Base-by-base conservation (phyloP, 2,888 invertebrate species). In the Drosophila eohydei region DNA sequence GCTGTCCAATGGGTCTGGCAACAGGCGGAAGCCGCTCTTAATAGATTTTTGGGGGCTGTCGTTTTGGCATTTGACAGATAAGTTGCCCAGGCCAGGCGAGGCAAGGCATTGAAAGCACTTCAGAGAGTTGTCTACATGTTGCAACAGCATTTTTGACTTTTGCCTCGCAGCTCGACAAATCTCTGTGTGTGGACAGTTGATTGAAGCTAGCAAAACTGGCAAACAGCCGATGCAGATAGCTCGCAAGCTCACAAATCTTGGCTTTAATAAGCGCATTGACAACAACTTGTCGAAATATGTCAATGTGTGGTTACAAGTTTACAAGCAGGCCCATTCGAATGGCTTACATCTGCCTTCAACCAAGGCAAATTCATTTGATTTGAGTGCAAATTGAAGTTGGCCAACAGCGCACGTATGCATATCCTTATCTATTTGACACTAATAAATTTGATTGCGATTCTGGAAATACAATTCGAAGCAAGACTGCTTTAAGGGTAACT, bases 51-150 rank as follows among this genome's bases (percentile, higher is more conserved):
- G 50, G 71, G 50, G 61, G 57, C 69, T 80, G 83, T 68, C 74
- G 76, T 77, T 83, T 81, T 83, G 83, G 74, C 83, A 69, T 80
- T 80, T 80, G 80, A 83, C 83, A 71, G 80, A 81, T 81, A 80
- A 81, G 80, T 77, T 80, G 73, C 51, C 65, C 14, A 6, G 21
- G 6, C 11, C 7, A 0, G 9, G 8, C 26, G 3, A 1, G 34
- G n/a, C 16, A 60, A 40, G 64, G 44, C 52, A 52, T 65, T 60
- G 68, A 68, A 69, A 64, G 63, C 60, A 46, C 51, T 70, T 52
- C 41, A 59, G 58, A 59, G 55, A 59, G 50, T 50, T 60, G 64
- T 59, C 59, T 60, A 78, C 77, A 77, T 78, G 77, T 74, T 78
- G 77, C 78, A 74, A 61, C 67, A 72, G 46, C 32, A 26, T 54